Evolutionary conservation across 2,797 vertebrate species (phyloP), one percentile per base, ranked within the genome.

Genomic region (Clarias laeviceps): DNA sequence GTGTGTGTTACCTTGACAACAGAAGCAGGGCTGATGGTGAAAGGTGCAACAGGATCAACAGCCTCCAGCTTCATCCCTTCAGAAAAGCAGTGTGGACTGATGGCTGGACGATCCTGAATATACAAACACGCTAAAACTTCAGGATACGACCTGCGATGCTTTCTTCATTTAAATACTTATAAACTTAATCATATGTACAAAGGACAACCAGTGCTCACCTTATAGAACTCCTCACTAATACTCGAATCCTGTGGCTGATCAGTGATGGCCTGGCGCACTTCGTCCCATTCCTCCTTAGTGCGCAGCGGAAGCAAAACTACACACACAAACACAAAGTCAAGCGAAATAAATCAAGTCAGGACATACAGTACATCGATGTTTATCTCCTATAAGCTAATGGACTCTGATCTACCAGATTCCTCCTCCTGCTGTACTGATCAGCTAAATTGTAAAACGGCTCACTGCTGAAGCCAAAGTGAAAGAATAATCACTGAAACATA

Each of bases 41-140:
- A 97, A n/a, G 98, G 98, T 92, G 96, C 94, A 90, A 91, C 85
- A 2, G 96, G 97, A 91, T 99, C 96, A 88, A 99, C 95, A 83
- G 97, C 98, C 93, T 99, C 98, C 85, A 99, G 92, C 93, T 99
- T 99, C 98, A 99, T 99, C 78, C 97, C 97, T 91, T 96, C 93
- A 87, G 95, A 95, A 90, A 99, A 99, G 0, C 95, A 94, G 92
- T 99, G 98, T 82, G 93, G 87, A 70, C 93, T 91, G 3, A 98
- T 92, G 87, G 94, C 87, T 85, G 95, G 95, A 87, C 96, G 97
- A 89, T 98, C 97, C 98, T 99, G 91, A 94, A 87, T 91, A 84
- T 12, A 92, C 72, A 91, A 24, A 80, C 66, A 87, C 57, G 62
- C 66, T 5, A 20, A 20, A 24, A n/a, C 1, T 27, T 40, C 22